phyloP scores from a whole-genome alignment of 2,888 invertebrate genomes.

The Synanthedon tipuliformis region DNA sequence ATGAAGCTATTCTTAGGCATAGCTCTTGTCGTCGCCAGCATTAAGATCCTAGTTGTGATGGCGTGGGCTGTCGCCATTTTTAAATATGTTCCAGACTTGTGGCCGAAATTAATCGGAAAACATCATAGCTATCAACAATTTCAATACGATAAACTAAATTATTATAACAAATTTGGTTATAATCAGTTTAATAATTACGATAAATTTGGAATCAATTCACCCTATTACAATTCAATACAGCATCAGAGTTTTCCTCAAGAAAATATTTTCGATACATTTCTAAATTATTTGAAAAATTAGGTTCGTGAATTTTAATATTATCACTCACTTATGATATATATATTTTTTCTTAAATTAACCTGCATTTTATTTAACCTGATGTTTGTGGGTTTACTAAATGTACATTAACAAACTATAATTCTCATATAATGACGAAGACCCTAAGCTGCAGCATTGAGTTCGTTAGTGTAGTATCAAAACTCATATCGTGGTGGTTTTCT shows the following conservation, averaged over 20 bases:
- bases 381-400: no score
- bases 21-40: conserved; percentile 29
- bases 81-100: conserved; percentile 44
- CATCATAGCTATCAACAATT: conserved; percentile 10
- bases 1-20: conserved; percentile 48
- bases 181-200: conserved; percentile 7
- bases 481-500: no score
- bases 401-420: no score
- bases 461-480: no score
- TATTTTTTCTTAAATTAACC: no score
- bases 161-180: conserved; percentile 4
- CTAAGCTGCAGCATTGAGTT: no score
- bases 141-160: background rate
- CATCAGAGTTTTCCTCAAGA: background rate
- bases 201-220: conserved; percentile 3
- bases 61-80: conserved; percentile 45
- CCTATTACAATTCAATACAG: conserved; percentile 1
- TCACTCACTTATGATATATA: background rate
- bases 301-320: background rate
- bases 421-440: no score
- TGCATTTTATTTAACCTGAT: no score
- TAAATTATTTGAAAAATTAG: background rate
- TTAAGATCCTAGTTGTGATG: conserved; percentile 45
- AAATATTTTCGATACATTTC: background rate
- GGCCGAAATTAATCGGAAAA: conserved; percentile 21